Evolutionary conservation across 2,888 invertebrate species (phyloP).

Genomic region (Hyalella azteca): DNA sequence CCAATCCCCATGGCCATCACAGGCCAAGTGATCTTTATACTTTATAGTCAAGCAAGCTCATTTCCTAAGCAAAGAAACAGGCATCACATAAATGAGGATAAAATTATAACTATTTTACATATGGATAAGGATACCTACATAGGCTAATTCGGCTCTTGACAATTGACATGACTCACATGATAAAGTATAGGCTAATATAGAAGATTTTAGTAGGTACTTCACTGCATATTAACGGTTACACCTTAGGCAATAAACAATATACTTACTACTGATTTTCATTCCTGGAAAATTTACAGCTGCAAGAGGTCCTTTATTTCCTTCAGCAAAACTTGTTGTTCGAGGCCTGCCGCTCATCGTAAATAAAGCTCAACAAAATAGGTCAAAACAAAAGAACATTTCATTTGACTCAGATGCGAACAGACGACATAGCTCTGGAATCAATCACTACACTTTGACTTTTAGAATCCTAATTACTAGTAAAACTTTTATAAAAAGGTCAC

Average conservation of each 20-base stretch:
- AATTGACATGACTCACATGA: no score
- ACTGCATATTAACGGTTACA: no score
- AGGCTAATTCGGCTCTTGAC: no score
- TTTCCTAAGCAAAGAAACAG: no score
- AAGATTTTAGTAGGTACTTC: no score
- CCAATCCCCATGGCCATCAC: no score
- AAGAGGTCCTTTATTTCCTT: conserved; percentile 57
- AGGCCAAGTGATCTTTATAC: no score
- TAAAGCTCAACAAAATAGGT: conserved; percentile 35
- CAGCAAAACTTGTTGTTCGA: conserved; percentile 58
- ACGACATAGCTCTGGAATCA: background rate
- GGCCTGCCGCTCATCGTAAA: conserved; percentile 58
- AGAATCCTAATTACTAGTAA: background rate
- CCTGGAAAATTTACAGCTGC: conserved; percentile 42
- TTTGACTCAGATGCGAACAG: conserved; percentile 15
- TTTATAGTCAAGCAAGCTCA: no score
- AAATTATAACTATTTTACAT: no score
- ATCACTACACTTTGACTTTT: background rate
- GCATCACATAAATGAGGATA: no score
- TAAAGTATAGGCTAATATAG: no score
- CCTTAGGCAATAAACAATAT: background rate
- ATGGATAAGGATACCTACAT: no score
- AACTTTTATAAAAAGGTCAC: background rate
- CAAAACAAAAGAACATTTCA: conserved; percentile 41
- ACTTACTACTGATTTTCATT: conserved; percentile 45